phyloP scores from a whole-genome alignment of 2,888 invertebrate species.

The Eupithecia centaureata region DNA sequence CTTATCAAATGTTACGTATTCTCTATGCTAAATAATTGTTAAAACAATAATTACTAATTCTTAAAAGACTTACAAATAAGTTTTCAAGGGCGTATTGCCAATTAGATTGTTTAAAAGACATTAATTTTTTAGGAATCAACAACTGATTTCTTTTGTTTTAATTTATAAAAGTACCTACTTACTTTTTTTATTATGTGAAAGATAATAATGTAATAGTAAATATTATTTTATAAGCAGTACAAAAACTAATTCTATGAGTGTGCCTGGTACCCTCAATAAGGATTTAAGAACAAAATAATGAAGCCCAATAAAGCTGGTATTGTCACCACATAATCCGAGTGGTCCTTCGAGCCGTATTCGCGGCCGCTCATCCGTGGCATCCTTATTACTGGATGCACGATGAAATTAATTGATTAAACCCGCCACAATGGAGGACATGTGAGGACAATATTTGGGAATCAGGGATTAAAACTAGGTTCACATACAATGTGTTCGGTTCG shows the following conservation, averaged over 20 bases:
- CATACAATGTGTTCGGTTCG: conserved; percentile 11
- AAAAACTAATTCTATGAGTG: neutral
- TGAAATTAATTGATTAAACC: conserved; percentile 50
- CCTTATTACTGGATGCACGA: conserved; percentile 53
- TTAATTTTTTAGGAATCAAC: too few species aligned
- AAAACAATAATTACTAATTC: neutral
- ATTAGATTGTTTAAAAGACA: neutral
- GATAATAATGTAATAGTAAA: too few species aligned
- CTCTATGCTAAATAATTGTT: neutral
- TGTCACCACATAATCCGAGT: conserved; percentile 36
- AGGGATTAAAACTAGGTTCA: conserved; percentile 37
- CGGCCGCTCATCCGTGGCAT: conserved; percentile 52
- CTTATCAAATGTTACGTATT: neutral
- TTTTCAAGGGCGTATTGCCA: neutral
- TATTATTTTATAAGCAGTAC: too few species aligned
- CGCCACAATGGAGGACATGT: conserved; percentile 50
- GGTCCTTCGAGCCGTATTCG: conserved; percentile 29
- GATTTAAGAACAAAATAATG: conserved; percentile 33
- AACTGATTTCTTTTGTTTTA: neutral
- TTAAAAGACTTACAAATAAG: neutral
- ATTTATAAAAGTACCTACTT: neutral
- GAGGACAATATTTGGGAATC: conserved; percentile 42
- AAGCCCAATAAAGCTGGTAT: conserved; percentile 33
- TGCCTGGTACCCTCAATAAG: conserved; percentile 15
- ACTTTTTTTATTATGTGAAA: too few species aligned